These are phyloP conservation scores for Galago senegalensis DNA, from an alignment of 2,797 vertebrate genomes.

Conservation along the genomic window DNA sequence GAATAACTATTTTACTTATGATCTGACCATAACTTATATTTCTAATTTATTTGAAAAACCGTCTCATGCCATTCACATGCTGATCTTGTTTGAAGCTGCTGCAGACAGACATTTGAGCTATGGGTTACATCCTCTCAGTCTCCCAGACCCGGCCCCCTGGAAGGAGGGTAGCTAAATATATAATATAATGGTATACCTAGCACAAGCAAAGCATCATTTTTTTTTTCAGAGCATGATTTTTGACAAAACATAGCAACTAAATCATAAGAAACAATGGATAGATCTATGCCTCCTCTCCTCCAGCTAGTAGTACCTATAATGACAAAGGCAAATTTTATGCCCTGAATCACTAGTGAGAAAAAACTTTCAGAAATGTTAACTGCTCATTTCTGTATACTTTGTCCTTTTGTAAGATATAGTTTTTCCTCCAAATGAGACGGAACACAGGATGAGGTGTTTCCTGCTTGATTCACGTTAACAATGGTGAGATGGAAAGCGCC, in stretches of 20 bases:
- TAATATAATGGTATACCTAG: background rate
- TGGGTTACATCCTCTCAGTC: too few species aligned
- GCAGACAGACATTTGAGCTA: background rate
- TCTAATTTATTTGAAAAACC: background rate
- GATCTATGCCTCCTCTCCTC: background rate
- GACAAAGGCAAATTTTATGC: conserved; percentile 35
- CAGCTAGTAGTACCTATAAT: background rate
- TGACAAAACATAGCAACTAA: conserved; percentile 26
- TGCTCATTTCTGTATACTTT: background rate
- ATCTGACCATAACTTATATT: background rate
- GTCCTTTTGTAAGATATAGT: background rate
- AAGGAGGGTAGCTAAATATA: background rate
- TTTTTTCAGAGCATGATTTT: background rate
- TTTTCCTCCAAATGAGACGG: background rate
- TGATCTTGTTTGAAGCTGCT: background rate
- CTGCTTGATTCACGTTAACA: background rate
- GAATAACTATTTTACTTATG: background rate
- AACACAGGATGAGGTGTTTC: conserved; percentile 32
- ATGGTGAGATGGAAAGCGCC: conserved; percentile 44
- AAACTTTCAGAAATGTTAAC: conserved; percentile 60
- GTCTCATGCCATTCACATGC: background rate
- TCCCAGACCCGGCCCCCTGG: background rate
- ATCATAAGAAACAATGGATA: background rate
- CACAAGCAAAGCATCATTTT: background rate
- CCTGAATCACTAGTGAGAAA: conserved; percentile 51